Evolutionary conservation across 2,888 invertebrate species (phyloP).

Genomic region (Tholera decimalis): DNA sequence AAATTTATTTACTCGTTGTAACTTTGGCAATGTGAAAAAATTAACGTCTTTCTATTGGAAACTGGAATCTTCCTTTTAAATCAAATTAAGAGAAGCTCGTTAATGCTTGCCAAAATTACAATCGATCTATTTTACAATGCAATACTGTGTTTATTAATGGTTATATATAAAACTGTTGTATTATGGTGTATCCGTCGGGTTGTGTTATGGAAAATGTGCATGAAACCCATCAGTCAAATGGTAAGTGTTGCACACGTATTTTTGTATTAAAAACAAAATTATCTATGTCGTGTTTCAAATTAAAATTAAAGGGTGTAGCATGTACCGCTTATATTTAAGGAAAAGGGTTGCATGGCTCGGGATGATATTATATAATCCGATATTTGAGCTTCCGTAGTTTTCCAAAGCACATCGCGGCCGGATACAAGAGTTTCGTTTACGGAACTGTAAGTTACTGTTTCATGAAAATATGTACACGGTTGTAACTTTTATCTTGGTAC

Average conservation of each 20-base stretch:
- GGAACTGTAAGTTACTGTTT: constrained; percentile 73
- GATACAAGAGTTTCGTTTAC: constrained; percentile 71
- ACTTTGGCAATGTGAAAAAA: constrained; percentile 59
- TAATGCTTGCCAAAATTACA: constrained; percentile 50
- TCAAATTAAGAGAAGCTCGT: constrained; percentile 2
- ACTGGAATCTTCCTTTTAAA: background rate
- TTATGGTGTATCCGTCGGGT: constrained; percentile 84
- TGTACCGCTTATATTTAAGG: constrained; percentile 74
- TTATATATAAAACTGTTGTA: constrained; percentile 76
- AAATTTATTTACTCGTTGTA: constrained; percentile 69
- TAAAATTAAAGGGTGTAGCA: constrained; percentile 72
- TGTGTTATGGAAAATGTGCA: constrained; percentile 89
- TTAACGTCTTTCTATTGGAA: background rate
- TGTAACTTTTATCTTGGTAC: constrained; percentile 74
- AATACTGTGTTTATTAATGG: constrained; percentile 81
- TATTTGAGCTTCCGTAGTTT: constrained; percentile 72
- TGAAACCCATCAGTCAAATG: constrained; percentile 74
- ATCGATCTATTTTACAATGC: constrained; percentile 65
- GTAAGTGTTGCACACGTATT: constrained; percentile 79
- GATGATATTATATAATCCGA: constrained; percentile 53
- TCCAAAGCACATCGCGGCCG: constrained; percentile 85
- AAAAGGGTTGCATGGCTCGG: constrained; percentile 68
- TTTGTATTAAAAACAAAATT: constrained; percentile 61
- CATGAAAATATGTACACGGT: constrained; percentile 75
- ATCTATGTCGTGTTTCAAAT: constrained; percentile 53